phyloP scores from a whole-genome alignment of 1,140 invertebrate genomes.

The Wiebesia pumilae region DNA sequence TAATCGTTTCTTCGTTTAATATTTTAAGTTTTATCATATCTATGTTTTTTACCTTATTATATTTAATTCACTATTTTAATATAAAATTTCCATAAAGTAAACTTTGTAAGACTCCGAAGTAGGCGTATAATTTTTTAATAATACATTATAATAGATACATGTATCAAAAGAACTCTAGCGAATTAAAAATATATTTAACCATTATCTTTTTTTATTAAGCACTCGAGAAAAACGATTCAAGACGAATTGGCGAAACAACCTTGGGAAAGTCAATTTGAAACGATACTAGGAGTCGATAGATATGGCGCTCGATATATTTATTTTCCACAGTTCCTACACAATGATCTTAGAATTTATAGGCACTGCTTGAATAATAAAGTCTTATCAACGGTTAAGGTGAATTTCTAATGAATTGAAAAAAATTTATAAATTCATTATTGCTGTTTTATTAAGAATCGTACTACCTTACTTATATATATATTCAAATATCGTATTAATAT shows the following conservation, averaged over 20 bases:
- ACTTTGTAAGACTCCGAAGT: no score
- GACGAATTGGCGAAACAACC: slow-evolving; percentile 67
- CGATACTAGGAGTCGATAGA: slow-evolving; percentile 75
- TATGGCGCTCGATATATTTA: slow-evolving; percentile 77
- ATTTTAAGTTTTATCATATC: no score
- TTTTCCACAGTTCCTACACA: slow-evolving; percentile 78
- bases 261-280: slow-evolving; percentile 65
- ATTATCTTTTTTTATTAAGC: slow-evolving; percentile 56
- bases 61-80: no score
- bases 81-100: no score
- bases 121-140: no score
- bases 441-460: no score
- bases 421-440: not conserved
- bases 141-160: no score
- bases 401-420: not conserved
- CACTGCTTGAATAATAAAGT: slow-evolving; percentile 71
- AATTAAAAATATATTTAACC: no score
- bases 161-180: no score
- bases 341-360: slow-evolving; percentile 77
- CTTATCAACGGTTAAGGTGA: slow-evolving; percentile 64
- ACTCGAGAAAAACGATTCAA: slow-evolving; percentile 69
- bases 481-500: not conserved
- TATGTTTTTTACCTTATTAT: no score
- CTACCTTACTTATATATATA: not conserved
- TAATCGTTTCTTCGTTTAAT: not conserved